These are phyloP conservation scores for Apostichopus californicus DNA, from an alignment of 35 echinoderm and acorn worm genomes.

Conservation along the genomic window DNA sequence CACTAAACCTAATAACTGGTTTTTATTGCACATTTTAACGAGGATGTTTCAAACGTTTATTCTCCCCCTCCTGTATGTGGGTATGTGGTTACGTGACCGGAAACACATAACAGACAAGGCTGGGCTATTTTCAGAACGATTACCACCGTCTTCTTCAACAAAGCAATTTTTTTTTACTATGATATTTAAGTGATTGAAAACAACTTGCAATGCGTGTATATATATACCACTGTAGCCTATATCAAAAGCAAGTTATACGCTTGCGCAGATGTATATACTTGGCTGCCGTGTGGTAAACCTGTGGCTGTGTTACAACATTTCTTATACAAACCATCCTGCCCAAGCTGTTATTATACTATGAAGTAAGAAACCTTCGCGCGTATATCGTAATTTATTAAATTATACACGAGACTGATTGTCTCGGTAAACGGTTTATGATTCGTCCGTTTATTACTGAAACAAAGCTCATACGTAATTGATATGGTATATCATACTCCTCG, in stretches of 20 bases:
- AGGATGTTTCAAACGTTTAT: neutral
- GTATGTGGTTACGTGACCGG: neutral
- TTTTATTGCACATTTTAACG: neutral
- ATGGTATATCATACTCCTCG: too few relatives aligned
- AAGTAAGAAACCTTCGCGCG: neutral
- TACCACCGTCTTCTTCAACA: neutral
- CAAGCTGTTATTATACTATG: neutral
- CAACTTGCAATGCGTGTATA: too few relatives aligned
- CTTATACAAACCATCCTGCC: too few relatives aligned
- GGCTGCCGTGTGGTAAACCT: too few relatives aligned
- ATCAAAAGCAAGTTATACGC: too few relatives aligned
- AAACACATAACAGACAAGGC: neutral
- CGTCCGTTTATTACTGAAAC: too few relatives aligned
- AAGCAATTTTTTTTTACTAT: neutral
- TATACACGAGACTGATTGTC: neutral
- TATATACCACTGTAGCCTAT: too few relatives aligned
- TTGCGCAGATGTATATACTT: too few relatives aligned
- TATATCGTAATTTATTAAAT: neutral
- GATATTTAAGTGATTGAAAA: too few relatives aligned
- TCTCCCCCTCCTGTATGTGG: neutral
- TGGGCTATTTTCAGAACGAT: neutral
- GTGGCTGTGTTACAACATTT: too few relatives aligned
- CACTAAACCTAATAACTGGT: neutral
- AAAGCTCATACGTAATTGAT: too few relatives aligned
- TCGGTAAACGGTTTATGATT: neutral